A percentile compares a stretch with the other conserved stretches of the same genome.
These are phyloP conservation scores for Plotosus lineatus DNA, from an alignment of 2,113 vertebrate species.

Conservation along the genomic window DNA sequence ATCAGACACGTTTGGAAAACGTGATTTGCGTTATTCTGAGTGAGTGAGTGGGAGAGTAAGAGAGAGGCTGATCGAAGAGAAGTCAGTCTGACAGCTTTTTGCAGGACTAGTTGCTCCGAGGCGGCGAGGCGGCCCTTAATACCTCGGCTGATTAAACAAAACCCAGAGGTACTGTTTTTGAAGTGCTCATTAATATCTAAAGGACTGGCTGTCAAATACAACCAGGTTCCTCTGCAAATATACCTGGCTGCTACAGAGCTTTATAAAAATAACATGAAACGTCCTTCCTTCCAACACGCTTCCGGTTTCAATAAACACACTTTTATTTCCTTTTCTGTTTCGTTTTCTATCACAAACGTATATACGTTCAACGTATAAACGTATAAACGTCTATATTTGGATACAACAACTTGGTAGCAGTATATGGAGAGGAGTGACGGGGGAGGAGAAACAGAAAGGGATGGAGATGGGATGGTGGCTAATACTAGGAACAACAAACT, in stretches of 20 bases:
- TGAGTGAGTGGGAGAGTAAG: background rate
- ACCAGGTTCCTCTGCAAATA: constrained; percentile 12
- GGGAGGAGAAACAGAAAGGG: too few species aligned
- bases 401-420: too few species aligned
- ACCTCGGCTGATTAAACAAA: constrained; percentile 28
- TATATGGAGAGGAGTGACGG: too few species aligned
- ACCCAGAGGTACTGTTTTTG: constrained; percentile 34
- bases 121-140: constrained; percentile 6
- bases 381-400: too few species aligned
- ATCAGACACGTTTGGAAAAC: constrained; percentile 39
- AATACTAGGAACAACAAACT: too few species aligned
- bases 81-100: constrained; percentile 17
- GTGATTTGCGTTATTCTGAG: constrained; percentile 25
- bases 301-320: constrained; percentile 24
- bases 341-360: constrained; percentile 17
- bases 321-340: background rate
- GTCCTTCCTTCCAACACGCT: background rate
- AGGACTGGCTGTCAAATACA: constrained; percentile 15
- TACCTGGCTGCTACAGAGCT: background rate
- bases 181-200: constrained; percentile 44
- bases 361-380: too few species aligned
- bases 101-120: background rate
- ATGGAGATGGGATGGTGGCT: too few species aligned
- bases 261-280: constrained; percentile 14
- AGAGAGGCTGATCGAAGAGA: constrained; percentile 22